Evolutionary conservation across 2,797 vertebrate genomes (phyloP), one percentile per base, ranked within the genome.

Genomic region (Clangula hyemalis): DNA sequence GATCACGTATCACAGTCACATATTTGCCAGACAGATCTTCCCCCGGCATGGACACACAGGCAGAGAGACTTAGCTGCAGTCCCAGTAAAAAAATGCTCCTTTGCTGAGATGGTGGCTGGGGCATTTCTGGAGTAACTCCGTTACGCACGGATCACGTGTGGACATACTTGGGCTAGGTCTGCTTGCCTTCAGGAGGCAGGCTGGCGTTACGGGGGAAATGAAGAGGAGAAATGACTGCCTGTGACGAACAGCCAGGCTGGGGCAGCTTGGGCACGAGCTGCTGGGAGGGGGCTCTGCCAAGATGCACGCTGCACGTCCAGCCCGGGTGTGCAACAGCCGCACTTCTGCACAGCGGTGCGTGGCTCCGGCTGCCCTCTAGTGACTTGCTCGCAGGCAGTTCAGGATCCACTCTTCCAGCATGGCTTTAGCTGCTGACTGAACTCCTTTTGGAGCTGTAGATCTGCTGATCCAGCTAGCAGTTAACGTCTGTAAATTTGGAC

Each of bases 1-100:
- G 28, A 19, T 8, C 10, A 32, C 0, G 0, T 15, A 22, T 3
- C 28, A 38, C 9, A 5, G 30, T 13, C 45, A 27, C 0, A 0
- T 12, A 8, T n/a, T 58, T 79, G 16, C 47, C 75, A 36, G 32
- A 4, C 65, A 36, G 24, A 39, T 20, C 65, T 71, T 41, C 17
- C 12, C 6, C 38, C 30, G 7, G 19, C 15, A 8, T 1, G 7
- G 11, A 7, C 10, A 53, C 24, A 49, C 13, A 30, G 53, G 21
- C 9, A 49, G 25, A 3, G 32, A 76, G 38, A 53, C 51, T 32
- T 62, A 25, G 34, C 8, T 91, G 60, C 60, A 13, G 6, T 85
- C 61, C 60, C 28, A 8, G 57, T 2, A 13, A 53, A 73, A 73
- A 76, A 43, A 28, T 27, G 13, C 54, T 6, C 16, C 41, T 53